Evolutionary conservation across 2,888 invertebrate species (phyloP).

Genomic region (Tenodera sinensis): DNA sequence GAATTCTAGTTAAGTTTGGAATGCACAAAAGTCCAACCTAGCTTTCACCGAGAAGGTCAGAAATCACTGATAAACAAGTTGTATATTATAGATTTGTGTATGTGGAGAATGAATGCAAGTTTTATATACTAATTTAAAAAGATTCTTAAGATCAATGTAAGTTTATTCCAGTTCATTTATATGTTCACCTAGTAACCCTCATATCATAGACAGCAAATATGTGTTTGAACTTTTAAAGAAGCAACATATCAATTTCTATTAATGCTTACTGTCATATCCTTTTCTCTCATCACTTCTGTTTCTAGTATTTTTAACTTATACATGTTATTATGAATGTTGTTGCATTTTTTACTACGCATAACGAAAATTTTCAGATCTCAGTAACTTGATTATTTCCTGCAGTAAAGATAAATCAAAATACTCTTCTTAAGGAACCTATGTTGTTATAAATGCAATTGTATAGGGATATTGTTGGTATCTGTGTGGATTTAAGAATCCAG

Average conservation of each 20-base stretch:
- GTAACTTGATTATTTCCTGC: background rate
- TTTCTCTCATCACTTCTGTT: background rate
- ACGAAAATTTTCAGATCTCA: background rate
- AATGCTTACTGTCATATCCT: background rate
- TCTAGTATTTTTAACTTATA: background rate
- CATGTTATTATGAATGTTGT: background rate
- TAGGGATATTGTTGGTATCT: background rate
- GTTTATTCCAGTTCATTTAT: background rate
- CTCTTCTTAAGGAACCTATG: background rate
- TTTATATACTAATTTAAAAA: background rate
- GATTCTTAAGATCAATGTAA: background rate
- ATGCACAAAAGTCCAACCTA: background rate
- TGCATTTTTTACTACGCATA: background rate
- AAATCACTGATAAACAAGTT: background rate
- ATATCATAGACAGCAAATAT: background rate
- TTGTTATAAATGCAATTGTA: background rate
- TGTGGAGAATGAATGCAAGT: background rate
- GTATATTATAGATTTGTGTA: background rate
- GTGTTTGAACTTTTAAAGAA: background rate
- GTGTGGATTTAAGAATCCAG: background rate
- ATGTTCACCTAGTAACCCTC: background rate
- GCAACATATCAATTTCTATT: constrained; percentile 12
- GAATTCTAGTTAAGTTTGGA: background rate
- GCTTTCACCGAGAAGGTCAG: background rate
- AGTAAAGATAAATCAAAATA: background rate